These are phyloP conservation scores for Alloplasta piceator DNA, from an alignment of 2,888 invertebrate genomes.

Conservation along the genomic window DNA sequence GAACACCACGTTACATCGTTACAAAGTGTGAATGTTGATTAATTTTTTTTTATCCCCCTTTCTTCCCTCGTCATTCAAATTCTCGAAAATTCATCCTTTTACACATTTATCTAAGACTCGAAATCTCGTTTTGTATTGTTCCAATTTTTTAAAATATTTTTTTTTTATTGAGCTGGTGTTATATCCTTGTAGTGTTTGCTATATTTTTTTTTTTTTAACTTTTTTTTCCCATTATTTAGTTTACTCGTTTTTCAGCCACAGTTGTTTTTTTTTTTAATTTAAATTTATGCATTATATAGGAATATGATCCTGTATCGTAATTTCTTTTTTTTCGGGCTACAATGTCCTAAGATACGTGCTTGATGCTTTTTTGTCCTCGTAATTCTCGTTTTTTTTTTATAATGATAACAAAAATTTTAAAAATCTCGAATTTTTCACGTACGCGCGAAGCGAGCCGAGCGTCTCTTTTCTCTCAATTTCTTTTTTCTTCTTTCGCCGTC, in stretches of 20 bases:
- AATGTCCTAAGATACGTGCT: slow-evolving; percentile 52
- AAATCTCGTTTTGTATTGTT: slow-evolving; percentile 45
- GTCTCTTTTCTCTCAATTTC: slow-evolving; percentile 42
- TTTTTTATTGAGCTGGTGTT: slow-evolving; percentile 77
- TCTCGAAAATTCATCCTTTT: slow-evolving; percentile 5
- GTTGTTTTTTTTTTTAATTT: slow-evolving; percentile 15
- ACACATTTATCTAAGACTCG: slow-evolving; percentile 57
- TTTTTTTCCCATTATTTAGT: slow-evolving; percentile 43
- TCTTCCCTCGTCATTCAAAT: slow-evolving; percentile 3
- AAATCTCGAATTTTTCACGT: slow-evolving; percentile 53
- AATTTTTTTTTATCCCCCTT: slow-evolving; percentile 2
- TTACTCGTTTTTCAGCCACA: slow-evolving; percentile 46
- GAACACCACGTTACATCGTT: slow-evolving; percentile 25
- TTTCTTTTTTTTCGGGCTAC: slow-evolving; percentile 40
- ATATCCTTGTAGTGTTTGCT: slow-evolving; percentile 72
- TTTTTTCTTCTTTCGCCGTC: slow-evolving; percentile 57
- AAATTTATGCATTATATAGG: slow-evolving; percentile 41
- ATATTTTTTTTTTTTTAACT: slow-evolving; percentile 20
- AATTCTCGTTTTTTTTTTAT: slow-evolving; percentile 16
- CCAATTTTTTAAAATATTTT: slow-evolving; percentile 34
- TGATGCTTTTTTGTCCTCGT: slow-evolving; percentile 34
- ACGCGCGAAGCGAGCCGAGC: slow-evolving; percentile 56
- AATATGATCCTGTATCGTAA: slow-evolving; percentile 45
- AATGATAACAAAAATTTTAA: slow-evolving; percentile 29
- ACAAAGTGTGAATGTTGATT: slow-evolving; percentile 36